Evolutionary conservation across 1,140 invertebrate genomes (phyloP).

Genomic region (Teleopsis dalmanni): DNA sequence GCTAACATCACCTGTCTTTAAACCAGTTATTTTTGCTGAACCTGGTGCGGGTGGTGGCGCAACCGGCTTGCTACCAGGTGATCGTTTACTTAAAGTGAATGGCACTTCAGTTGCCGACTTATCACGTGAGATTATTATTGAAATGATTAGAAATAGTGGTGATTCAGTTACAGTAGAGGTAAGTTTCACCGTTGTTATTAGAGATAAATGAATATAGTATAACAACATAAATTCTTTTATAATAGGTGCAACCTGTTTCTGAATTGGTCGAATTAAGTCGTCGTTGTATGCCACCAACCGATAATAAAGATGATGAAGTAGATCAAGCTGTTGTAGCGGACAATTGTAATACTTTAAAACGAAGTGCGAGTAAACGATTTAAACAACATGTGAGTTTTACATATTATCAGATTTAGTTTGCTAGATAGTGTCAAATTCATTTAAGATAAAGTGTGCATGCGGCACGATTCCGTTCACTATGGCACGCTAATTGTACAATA

Average conservation of each 20-base stretch:
- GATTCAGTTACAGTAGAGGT: constrained; percentile 80
- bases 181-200: too few species aligned
- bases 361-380: constrained; percentile 69
- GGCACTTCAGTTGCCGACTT: constrained; percentile 75
- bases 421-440: neutral
- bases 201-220: neutral
- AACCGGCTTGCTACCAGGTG: constrained; percentile 84
- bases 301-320: constrained; percentile 34
- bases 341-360: constrained; percentile 64
- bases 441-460: neutral
- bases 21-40: constrained; percentile 85
- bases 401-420: neutral
- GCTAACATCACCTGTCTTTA: constrained; percentile 45
- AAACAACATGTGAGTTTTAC: constrained; percentile 53
- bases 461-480: neutral
- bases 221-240: neutral
- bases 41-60: constrained; percentile 71
- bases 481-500: too few species aligned
- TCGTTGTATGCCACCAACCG: constrained; percentile 49
- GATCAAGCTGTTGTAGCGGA: constrained; percentile 36
- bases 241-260: constrained; percentile 76
- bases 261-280: constrained; percentile 80
- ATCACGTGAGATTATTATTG: constrained; percentile 85
- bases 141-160: constrained; percentile 80
- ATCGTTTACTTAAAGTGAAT: constrained; percentile 87